Base-by-base conservation (phyloP, 2,797 vertebrate species). In the Gadopsis marmoratus region DNA sequence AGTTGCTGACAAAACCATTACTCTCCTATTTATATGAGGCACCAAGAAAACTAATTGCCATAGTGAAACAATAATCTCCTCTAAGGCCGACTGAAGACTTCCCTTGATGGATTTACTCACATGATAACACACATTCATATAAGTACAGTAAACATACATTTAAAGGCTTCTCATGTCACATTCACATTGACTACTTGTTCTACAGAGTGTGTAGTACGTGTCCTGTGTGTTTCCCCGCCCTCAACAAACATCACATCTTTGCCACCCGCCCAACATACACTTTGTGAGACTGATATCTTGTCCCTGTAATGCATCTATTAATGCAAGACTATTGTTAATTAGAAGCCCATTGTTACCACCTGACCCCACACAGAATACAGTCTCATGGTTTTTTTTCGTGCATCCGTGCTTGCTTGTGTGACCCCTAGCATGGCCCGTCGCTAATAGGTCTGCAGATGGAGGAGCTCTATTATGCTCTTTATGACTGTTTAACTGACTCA, bases 401-500 rank as follows among this genome's bases (percentile, higher is more conserved):
- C 39, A 8, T 79, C 71, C 64, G 54, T 51, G 29, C 62, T 61
- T 78, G 67, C 65, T 86, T 79, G 76, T 74, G 56, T 79, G 79
- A 86, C 81, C 71, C 62, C 5, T 8, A 73, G 63, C 80, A 87
- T 87, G 79, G 73, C 19, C 79, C 68, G 7, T 64, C 82, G 75
- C 82, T 88, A 90, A 88, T 91, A 76, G 81, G 62, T 85, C 87
- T 91, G 82, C 76, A 86, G 81, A 91, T 86, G 62, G 84, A 82
- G 64, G 54, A 79, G 76, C 79, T 91, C 86, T 89, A 84, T 90
- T 90, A 86, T 90, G 74, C 72, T 79, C 71, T 89, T 90, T 87
- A 91, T 87, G 88, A 89, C 68, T 89, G 90, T 88, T 82, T 90
- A 91, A 92, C 77, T 65, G 83, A 89, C 84, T 86, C 70, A 71